Evolutionary conservation across 2,113 vertebrate species (phyloP).

Genomic region (Motacilla alba): DNA sequence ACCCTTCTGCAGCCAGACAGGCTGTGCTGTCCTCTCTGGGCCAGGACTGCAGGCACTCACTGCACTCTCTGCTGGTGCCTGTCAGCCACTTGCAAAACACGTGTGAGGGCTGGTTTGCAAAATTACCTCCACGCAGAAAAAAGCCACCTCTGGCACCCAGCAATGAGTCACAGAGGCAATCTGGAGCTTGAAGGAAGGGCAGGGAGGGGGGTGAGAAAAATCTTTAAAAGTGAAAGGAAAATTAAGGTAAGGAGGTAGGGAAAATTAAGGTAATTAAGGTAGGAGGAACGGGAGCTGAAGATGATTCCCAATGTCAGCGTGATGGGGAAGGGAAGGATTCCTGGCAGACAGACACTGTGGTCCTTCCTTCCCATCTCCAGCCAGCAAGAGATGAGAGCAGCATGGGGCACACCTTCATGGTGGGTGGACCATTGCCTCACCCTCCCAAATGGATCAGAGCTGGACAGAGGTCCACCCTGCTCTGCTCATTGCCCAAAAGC

Average conservation of each 20-base stretch:
- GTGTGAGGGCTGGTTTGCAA: not conserved
- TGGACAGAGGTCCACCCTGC: not conserved
- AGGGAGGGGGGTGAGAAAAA: not conserved
- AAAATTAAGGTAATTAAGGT: not conserved
- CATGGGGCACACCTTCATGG: fast-evolving
- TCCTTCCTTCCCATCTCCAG: not conserved
- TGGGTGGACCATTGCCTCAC: not conserved
- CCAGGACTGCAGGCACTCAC: not conserved
- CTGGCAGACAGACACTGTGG: not conserved
- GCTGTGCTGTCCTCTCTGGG: not conserved
- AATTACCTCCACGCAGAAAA: not conserved
- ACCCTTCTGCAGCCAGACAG: not conserved
- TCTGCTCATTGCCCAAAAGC: not conserved
- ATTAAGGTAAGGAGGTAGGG: not conserved
- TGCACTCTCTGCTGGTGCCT: not conserved
- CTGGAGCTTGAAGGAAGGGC: not conserved
- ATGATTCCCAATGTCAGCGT: fast-evolving
- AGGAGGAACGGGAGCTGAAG: not conserved
- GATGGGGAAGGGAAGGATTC: not conserved
- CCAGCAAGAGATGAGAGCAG: not conserved
- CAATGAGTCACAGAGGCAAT: not conserved
- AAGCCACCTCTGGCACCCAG: not conserved
- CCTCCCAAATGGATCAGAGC: not conserved
- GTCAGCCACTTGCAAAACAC: not conserved
- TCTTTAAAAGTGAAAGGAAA: not conserved